A percentile compares a stretch with the other conserved stretches of the same genome.
Evolutionary conservation across 1,140 invertebrate genomes (phyloP).

Genomic region (Macrosteles quadrilineatus): DNA sequence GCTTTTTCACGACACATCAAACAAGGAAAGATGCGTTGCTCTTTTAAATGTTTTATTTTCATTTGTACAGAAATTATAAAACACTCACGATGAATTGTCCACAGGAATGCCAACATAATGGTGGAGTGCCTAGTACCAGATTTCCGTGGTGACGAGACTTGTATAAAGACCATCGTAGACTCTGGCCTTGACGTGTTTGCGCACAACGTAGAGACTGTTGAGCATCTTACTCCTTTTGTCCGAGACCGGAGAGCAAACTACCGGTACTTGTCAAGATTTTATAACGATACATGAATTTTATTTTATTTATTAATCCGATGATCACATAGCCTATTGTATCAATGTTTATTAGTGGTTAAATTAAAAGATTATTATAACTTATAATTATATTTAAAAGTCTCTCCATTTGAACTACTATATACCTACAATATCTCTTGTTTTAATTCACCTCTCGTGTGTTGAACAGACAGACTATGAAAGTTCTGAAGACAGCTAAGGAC

Average conservation of each 20-base stretch:
- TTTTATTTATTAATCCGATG: background rate
- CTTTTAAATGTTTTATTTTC: no score
- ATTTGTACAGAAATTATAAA: no score
- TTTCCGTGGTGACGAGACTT: slow-evolving; percentile 81
- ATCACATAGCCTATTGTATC: background rate
- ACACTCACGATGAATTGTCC: no score
- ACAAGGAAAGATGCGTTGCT: no score
- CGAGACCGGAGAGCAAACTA: slow-evolving; percentile 85
- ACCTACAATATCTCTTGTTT: no score
- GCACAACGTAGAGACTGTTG: slow-evolving; percentile 96
- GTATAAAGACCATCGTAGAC: slow-evolving; percentile 74
- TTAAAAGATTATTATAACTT: no score
- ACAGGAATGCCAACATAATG: slow-evolving; percentile 78
- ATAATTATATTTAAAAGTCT: no score
- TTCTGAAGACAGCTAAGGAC: slow-evolving; percentile 79
- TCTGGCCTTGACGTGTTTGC: slow-evolving; percentile 93
- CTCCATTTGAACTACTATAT: no score
- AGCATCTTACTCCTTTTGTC: slow-evolving; percentile 84
- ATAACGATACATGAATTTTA: slow-evolving; percentile 10
- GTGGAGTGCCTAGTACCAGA: slow-evolving; percentile 98
- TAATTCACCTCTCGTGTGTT: no score
- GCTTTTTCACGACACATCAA: no score
- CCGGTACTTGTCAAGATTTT: slow-evolving; percentile 49
- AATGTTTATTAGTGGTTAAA: background rate
- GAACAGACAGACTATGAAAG: slow-evolving; percentile 79